Conservation (phyloP, 2,888 invertebrate species). For the Eurytoma adleriae region DNA sequence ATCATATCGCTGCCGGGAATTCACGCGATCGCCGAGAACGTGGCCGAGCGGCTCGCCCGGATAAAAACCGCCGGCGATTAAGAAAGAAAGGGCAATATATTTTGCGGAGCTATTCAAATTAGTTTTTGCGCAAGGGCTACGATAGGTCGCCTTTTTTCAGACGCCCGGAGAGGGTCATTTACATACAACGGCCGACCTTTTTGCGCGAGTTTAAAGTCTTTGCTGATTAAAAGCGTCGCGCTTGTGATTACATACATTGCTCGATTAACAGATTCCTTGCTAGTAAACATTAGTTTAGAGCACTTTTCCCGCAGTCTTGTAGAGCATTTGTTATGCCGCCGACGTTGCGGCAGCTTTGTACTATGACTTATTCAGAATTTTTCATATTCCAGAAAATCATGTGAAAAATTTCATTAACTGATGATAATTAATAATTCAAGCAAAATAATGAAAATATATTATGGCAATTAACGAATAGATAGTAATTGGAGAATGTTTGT, state of each 20-base stretch:
- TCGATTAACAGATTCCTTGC: background rate
- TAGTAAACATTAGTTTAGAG: background rate
- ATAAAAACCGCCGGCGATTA: constrained; percentile 8
- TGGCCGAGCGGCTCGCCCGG: background rate
- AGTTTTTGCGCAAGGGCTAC: constrained; percentile 43
- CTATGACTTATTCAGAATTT: too few species aligned
- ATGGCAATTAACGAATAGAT: too few species aligned
- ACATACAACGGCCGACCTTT: constrained; percentile 41
- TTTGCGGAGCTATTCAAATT: constrained; percentile 50
- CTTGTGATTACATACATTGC: background rate
- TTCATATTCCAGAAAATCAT: too few species aligned
- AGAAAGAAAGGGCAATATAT: constrained; percentile 37
- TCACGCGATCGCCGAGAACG: constrained; percentile 13
- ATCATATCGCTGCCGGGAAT: background rate
- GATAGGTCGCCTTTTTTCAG: constrained; percentile 16
- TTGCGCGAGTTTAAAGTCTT: background rate
- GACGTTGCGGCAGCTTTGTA: too few species aligned
- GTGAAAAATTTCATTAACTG: too few species aligned
- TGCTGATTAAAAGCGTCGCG: background rate
- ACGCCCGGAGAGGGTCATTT: constrained; percentile 15
- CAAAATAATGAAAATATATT: too few species aligned
- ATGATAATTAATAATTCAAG: too few species aligned
- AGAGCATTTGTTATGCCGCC: too few species aligned
- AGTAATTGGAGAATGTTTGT: too few species aligned
- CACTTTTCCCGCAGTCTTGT: background rate